A percentile compares a stretch with the other conserved stretches of the same genome.
phyloP scores from a whole-genome alignment of 2,888 invertebrate species.

The Unio pictorum region DNA sequence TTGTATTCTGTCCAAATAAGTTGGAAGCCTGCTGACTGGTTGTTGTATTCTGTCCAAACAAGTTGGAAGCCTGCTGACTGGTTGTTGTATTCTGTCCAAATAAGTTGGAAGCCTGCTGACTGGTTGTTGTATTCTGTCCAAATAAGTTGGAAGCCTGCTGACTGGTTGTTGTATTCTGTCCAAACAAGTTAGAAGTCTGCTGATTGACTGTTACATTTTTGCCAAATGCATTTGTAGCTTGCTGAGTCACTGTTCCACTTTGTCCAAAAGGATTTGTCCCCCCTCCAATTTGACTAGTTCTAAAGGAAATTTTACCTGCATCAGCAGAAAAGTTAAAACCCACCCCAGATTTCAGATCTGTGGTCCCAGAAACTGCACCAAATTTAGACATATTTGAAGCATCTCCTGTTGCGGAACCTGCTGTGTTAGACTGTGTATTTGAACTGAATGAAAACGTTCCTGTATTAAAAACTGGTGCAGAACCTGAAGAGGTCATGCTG shows the following conservation, averaged over 20 bases:
- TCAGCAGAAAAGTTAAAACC: no score
- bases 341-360: background rate
- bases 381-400: slow-evolving; percentile 8
- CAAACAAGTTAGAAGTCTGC: slow-evolving; percentile 30
- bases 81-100: slow-evolving; percentile 16
- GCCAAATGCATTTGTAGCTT: slow-evolving; percentile 14
- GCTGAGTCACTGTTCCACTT: background rate
- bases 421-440: no score
- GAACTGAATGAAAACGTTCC: background rate
- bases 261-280: no score
- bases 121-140: slow-evolving; percentile 11
- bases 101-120: slow-evolving; percentile 22
- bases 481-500: background rate
- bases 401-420: slow-evolving; percentile 1
- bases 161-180: slow-evolving; percentile 7
- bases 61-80: slow-evolving; percentile 20
- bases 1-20: slow-evolving; percentile 24
- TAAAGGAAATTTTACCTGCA: no score
- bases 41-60: background rate
- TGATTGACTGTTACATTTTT: slow-evolving; percentile 25
- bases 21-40: background rate
- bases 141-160: slow-evolving; percentile 27
- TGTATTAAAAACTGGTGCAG: no score
- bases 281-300: no score
- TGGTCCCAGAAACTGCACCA: slow-evolving; percentile 3